Conservation (phyloP, 2,888 invertebrate genomes). For the Drosophila yooni region DNA sequence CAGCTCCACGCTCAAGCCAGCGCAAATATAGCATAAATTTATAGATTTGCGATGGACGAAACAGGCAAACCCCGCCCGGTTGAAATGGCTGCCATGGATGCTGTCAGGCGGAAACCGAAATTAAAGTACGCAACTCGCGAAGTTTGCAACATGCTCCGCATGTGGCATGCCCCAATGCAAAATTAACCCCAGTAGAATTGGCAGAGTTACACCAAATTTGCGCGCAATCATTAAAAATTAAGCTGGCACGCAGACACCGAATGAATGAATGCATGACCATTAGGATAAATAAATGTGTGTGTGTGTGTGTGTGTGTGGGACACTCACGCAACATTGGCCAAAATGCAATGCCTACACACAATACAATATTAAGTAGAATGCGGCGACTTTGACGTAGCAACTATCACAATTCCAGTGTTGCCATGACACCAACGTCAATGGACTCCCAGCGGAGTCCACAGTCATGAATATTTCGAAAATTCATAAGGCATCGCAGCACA, state of each 20-base stretch:
- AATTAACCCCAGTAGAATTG: constrained; percentile 19
- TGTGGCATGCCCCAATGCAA: constrained; percentile 20
- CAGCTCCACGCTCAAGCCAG: background rate
- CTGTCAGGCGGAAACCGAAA: constrained; percentile 14
- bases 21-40: constrained; percentile 60
- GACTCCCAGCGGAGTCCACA: constrained; percentile 13
- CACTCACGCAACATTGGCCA: constrained; percentile 1
- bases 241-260: constrained; percentile 20
- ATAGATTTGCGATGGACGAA: constrained; percentile 60
- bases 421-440: constrained; percentile 45
- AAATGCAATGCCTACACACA: constrained; percentile 25
- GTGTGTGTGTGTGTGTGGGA: background rate
- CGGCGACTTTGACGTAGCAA: constrained; percentile 61
- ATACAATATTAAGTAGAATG: constrained; percentile 52
- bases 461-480: constrained; percentile 45
- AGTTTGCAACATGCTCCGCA: constrained; percentile 30
- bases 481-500: constrained; percentile 40
- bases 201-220: constrained; percentile 16
- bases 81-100: constrained; percentile 9
- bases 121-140: constrained; percentile 28
- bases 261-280: constrained; percentile 19
- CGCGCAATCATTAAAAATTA: constrained; percentile 28
- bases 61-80: background rate
- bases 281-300: background rate
- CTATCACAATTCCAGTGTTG: constrained; percentile 41